A percentile compares a stretch with the other conserved stretches of the same genome.
phyloP scores from a whole-genome alignment of 2,797 vertebrate species.

The Hemitrygon akajei region DNA sequence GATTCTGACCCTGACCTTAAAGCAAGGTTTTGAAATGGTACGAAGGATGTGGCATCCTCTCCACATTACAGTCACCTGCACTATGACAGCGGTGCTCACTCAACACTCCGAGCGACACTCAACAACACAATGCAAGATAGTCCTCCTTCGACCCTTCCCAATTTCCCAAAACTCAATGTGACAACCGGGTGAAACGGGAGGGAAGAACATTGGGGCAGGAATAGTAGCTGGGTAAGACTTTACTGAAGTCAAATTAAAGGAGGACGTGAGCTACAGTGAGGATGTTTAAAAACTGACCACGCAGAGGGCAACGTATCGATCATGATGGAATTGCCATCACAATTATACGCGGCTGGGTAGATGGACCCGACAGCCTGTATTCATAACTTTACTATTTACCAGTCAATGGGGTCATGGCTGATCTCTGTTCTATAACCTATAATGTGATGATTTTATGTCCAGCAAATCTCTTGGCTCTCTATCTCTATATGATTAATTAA shows the following conservation, averaged over 20 bases:
- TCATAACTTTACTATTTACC: not conserved
- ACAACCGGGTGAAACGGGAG: too few species aligned
- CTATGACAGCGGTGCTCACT: not conserved
- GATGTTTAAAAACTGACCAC: not conserved
- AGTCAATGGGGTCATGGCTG: not conserved
- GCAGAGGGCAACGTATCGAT: not conserved
- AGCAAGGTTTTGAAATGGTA: too few species aligned
- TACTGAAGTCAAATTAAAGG: not conserved
- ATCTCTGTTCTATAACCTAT: not conserved
- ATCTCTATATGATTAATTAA: not conserved
- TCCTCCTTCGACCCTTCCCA: not conserved
- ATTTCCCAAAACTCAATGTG: not conserved
- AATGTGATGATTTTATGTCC: too few species aligned
- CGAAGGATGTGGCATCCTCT: not conserved
- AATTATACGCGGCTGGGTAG: not conserved
- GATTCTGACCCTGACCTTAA: too few species aligned
- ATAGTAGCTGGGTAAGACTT: too few species aligned
- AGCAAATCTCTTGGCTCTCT: not conserved
- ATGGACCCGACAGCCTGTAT: not conserved
- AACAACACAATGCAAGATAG: not conserved
- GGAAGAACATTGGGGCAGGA: not conserved
- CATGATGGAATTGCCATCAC: not conserved
- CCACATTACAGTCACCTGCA: not conserved
- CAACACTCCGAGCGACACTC: not conserved
- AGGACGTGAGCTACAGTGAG: not conserved